phyloP scores from a whole-genome alignment of 2,888 invertebrate genomes.

The Cepaea hortensis region DNA sequence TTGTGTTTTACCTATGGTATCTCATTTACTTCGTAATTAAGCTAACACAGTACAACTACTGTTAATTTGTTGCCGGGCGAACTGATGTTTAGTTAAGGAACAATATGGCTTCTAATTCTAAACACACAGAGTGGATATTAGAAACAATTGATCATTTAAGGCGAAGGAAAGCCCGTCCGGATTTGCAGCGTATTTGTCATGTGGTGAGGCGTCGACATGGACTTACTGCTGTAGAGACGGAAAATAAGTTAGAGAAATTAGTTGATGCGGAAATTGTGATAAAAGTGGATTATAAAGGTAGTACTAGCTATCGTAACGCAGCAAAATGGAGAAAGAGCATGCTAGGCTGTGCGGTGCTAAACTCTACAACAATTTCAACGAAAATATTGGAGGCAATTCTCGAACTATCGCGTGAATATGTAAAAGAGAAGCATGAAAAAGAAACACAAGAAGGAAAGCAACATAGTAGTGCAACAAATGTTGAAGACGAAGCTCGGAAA shows the following conservation, averaged over 20 bases:
- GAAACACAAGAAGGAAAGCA: neutral
- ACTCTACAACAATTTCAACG: slow-evolving; percentile 61
- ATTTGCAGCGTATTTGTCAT: slow-evolving; percentile 87
- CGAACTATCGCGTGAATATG: slow-evolving; percentile 51
- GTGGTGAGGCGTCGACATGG: slow-evolving; percentile 86
- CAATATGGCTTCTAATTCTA: slow-evolving; percentile 59
- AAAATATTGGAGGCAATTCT: slow-evolving; percentile 60
- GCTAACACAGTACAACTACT: no score
- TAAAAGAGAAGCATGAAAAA: neutral
- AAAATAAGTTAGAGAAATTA: slow-evolving; percentile 84
- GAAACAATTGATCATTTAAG: slow-evolving; percentile 90
- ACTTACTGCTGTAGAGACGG: slow-evolving; percentile 81
- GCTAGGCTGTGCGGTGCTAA: slow-evolving; percentile 76
- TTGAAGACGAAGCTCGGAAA: slow-evolving; percentile 17
- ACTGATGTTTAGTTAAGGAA: no score
- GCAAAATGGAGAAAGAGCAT: slow-evolving; percentile 81
- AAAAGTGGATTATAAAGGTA: slow-evolving; percentile 91
- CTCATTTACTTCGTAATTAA: neutral
- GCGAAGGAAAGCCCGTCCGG: slow-evolving; percentile 89
- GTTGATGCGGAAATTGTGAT: slow-evolving; percentile 85
- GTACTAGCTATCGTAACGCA: slow-evolving; percentile 89
- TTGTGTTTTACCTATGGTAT: neutral
- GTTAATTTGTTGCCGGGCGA: no score
- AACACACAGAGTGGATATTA: slow-evolving; percentile 84
- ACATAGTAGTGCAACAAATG: neutral